Evolutionary conservation across 2,888 invertebrate genomes (phyloP).

Genomic region (Rhogogaster chlorosoma): DNA sequence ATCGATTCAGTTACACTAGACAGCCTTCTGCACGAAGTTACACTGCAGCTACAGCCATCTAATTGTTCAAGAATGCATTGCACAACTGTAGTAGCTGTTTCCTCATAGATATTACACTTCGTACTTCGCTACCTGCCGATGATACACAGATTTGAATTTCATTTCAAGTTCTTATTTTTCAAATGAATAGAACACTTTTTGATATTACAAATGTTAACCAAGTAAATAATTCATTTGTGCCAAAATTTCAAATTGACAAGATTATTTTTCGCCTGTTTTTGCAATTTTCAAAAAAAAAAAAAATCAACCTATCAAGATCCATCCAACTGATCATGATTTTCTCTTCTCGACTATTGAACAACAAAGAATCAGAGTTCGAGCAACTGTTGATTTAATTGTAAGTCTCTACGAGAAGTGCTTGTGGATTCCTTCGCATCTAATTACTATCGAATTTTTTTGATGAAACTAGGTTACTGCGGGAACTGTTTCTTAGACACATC

Average conservation of each 20-base stretch:
- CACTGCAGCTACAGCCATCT: constrained; percentile 1
- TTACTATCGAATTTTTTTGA: not conserved
- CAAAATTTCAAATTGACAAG: not conserved
- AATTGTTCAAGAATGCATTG: not conserved
- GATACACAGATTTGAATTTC: not conserved
- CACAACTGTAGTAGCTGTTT: not conserved
- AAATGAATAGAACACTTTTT: not conserved
- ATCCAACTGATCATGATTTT: not conserved
- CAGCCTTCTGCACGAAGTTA: constrained; percentile 24
- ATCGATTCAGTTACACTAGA: constrained; percentile 24
- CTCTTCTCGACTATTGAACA: not conserved
- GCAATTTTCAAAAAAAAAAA: not conserved
- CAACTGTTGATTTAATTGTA: not conserved
- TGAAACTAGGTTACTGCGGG: not conserved
- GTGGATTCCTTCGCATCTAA: not conserved
- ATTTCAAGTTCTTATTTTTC: not conserved
- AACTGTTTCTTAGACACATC: not conserved
- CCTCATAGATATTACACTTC: not conserved
- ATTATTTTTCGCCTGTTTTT: not conserved
- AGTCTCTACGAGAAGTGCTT: not conserved
- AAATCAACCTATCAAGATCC: not conserved
- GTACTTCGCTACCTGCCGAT: not conserved
- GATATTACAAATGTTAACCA: not conserved
- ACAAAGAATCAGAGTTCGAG: not conserved
- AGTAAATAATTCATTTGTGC: not conserved